Evolutionary conservation across 1,140 invertebrate species (phyloP).

Genomic region (Campodea augens): DNA sequence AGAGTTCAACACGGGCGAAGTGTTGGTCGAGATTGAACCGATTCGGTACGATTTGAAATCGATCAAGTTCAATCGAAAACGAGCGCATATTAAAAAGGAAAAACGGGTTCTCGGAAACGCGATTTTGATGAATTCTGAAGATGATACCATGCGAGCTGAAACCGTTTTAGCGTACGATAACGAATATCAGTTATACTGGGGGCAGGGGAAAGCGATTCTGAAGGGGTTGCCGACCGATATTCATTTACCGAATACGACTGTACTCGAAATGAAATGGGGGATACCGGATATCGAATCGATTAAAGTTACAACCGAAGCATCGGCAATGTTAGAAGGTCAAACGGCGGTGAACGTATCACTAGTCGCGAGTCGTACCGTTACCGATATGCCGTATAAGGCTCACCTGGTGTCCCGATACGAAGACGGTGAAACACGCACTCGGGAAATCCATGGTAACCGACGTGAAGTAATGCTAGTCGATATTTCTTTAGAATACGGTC

Average conservation of each 20-base stretch:
- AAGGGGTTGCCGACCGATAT: constrained; percentile 50
- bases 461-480: constrained; percentile 42
- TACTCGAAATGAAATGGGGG: constrained; percentile 11
- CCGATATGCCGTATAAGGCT: constrained; percentile 47
- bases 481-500: constrained; percentile 41
- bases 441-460: constrained; percentile 33
- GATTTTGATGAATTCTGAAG: constrained; percentile 38
- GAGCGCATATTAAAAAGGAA: constrained; percentile 31
- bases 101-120: constrained; percentile 34
- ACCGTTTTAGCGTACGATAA: constrained; percentile 46
- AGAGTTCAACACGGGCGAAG: constrained; percentile 39
- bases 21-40: constrained; percentile 57
- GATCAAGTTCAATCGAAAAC: constrained; percentile 37
- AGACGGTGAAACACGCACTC: constrained; percentile 29
- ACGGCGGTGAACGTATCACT: constrained; percentile 60
- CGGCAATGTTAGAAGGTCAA: constrained; percentile 39
- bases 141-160: constrained; percentile 33
- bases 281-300: constrained; percentile 45
- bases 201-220: constrained; percentile 49
- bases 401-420: constrained; percentile 46
- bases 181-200: constrained; percentile 49
- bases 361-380: constrained; percentile 42
- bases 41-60: constrained; percentile 45
- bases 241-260: constrained; percentile 32
- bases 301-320: constrained; percentile 31